Base-by-base conservation (phyloP, 2,888 invertebrate species). In the Drosophila infuscata region DNA sequence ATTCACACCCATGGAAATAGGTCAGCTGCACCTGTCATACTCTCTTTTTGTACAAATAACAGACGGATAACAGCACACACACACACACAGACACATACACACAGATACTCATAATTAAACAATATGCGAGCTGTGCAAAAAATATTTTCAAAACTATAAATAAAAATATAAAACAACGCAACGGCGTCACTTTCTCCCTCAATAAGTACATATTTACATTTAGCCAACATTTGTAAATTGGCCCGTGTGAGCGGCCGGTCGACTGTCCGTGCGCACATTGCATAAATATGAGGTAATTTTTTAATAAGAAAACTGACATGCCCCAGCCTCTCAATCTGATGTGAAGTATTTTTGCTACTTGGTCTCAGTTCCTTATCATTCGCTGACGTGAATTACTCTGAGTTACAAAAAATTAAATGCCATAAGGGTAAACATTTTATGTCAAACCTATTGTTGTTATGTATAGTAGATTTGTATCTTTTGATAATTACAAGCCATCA, bases 111-210 rank as follows among this genome's bases (percentile, higher is more conserved):
- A 68, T 32, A 72, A 71, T 72, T 75, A 74, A 84, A 84, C 82
- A 84, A 78, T 80, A 72, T 84, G 75, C 81, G 80, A 76, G 70
- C 73, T 87, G 88, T 88, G 84, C 85, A 88, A 84, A 84, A 86
- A 86, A 81, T 79, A 73, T 82, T 78, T 82, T 73, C 61, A 62
- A 51, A 74, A 36, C 67, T 48, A 71, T 68, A 74, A 70, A 74
- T 63, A 52, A 17, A 66, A 72, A 54, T 60, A 76, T 74, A 68
- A 69, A 66, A 79, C 72, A 70, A 64, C 70, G 25, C 65, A 62
- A 66, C 67, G 54, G 60, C 79, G 20, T 73, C 81, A 85, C 85
- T 86, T 86, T 86, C 85, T 88, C 85, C 86, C 66, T 83, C 66
- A 85, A 72, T 74, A 57, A 68, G 68, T 68, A 79, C 75, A 79